phyloP scores from a whole-genome alignment of 2,113 vertebrate genomes.

The Pao palembangensis region DNA sequence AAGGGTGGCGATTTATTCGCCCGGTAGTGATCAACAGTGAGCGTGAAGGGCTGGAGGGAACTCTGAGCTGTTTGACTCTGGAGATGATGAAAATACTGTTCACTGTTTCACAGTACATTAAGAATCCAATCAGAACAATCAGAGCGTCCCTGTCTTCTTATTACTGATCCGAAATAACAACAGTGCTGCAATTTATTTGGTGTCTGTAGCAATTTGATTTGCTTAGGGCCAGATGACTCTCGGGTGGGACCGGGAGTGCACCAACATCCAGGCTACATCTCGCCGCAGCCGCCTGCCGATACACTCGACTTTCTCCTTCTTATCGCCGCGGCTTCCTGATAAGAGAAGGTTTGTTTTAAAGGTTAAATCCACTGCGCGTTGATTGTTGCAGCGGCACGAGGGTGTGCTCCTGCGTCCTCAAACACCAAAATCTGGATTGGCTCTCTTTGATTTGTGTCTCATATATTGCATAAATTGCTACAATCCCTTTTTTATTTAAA shows the following conservation, averaged over 20 bases:
- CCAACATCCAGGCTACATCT: neutral
- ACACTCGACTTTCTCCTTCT: neutral
- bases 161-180: neutral
- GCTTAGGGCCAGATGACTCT: neutral
- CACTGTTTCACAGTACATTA: neutral
- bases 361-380: neutral
- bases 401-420: neutral
- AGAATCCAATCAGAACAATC: constrained; percentile 6
- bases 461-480: too few species aligned
- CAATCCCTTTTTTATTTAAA: too few species aligned
- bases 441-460: too few species aligned
- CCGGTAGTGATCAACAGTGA: neutral
- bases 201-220: neutral
- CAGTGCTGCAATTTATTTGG: neutral
- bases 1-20: neutral
- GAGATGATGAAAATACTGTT: neutral
- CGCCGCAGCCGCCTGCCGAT: neutral
- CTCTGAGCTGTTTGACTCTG: too few species aligned
- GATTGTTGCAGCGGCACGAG: neutral
- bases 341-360: neutral
- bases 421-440: neutral
- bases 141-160: neutral
- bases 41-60: neutral
- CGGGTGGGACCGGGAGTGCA: neutral
- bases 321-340: neutral